Evolutionary conservation across 2,113 vertebrate species (phyloP), one percentile per base, ranked within the genome.

Genomic region (Buteo buteo): DNA sequence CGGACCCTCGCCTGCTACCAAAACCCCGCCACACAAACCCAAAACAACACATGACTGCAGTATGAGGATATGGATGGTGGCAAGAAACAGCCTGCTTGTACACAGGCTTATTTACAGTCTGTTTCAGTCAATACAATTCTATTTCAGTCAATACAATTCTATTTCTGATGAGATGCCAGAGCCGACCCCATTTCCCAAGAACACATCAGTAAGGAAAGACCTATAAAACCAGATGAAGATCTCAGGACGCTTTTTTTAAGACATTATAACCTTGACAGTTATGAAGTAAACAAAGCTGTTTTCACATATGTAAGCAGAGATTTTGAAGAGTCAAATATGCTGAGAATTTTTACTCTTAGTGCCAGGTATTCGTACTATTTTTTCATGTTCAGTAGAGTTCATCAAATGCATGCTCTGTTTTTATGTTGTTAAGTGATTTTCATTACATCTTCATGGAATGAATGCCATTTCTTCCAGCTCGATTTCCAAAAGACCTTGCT

Each of bases 251-350:
- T 87, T 93, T 28, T 93, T 91, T 93, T 92, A 87, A 94, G 67
- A 19, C 21, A 20, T 55, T 54, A 61, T 80, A 86, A 82, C 36
- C 42, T 25, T 90, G 62, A 74, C 14, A 85, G 38, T 70, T 91
- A 59, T 73, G 79, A 89, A 86, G n/a, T 93, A 96, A 95, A 86
- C 57, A 88, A 94, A 91, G 29, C 11, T 92, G 70, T 81, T 93
- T 89, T 52, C 50, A 83, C 49, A 78, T 84, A 29, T 85, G 42
- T 71, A 95, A 89, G 36, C 28, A 86, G 70, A 65, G 47, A 47
- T 83, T 85, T 81, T 84, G 49, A 86, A 82, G 45, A 81, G n/a
- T 54, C 72, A 79, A 81, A 70, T 77, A 76, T n/a, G 40, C 29
- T 62, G 47, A 84, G 44, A 76, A 85, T 88, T 95, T 88, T 84